Percentiles rank a stretch among this genome's conserved stretches.
phyloP scores from a whole-genome alignment of 2,888 invertebrate genomes.

The Busseola fusca region DNA sequence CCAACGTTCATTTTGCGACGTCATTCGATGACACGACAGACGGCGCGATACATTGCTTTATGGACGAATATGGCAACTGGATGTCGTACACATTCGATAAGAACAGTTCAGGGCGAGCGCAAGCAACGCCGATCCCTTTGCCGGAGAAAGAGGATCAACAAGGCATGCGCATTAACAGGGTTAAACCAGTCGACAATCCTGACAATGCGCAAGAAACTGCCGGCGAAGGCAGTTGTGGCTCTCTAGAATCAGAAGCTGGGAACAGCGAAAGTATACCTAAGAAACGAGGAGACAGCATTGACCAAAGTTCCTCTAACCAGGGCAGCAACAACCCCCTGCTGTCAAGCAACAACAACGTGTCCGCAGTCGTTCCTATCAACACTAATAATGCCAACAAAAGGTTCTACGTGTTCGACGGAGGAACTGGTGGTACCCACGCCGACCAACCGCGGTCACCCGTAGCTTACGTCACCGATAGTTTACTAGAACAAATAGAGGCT shows the following conservation, averaged over 20 bases:
- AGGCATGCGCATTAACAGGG: slow-evolving; percentile 69
- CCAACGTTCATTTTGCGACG: slow-evolving; percentile 91
- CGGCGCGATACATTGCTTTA: slow-evolving; percentile 95
- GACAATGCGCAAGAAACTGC: slow-evolving; percentile 82
- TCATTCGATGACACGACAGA: slow-evolving; percentile 95
- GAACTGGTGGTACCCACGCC: slow-evolving; percentile 74
- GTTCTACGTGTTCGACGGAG: slow-evolving; percentile 86
- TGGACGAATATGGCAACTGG: slow-evolving; percentile 96
- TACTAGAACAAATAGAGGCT: slow-evolving; percentile 85
- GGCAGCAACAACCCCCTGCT: slow-evolving; percentile 87
- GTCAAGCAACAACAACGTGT: slow-evolving; percentile 84
- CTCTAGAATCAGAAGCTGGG: slow-evolving; percentile 83
- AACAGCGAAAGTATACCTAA: slow-evolving; percentile 80
- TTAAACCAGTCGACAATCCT: slow-evolving; percentile 77
- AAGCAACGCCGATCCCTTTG: slow-evolving; percentile 80
- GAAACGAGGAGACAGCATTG: slow-evolving; percentile 82
- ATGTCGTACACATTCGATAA: slow-evolving; percentile 95
- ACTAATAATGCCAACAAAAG: slow-evolving; percentile 82
- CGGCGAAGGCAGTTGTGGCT: slow-evolving; percentile 86
- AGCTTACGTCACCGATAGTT: slow-evolving; percentile 85
- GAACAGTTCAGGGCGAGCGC: slow-evolving; percentile 89
- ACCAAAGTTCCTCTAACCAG: slow-evolving; percentile 86
- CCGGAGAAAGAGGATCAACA: slow-evolving; percentile 77
- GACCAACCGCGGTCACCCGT: slow-evolving; percentile 85
- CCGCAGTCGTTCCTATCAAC: slow-evolving; percentile 83